Evolutionary conservation across 2,113 vertebrate species (phyloP).

Genomic region (Balaenoptera acutorostrata): DNA sequence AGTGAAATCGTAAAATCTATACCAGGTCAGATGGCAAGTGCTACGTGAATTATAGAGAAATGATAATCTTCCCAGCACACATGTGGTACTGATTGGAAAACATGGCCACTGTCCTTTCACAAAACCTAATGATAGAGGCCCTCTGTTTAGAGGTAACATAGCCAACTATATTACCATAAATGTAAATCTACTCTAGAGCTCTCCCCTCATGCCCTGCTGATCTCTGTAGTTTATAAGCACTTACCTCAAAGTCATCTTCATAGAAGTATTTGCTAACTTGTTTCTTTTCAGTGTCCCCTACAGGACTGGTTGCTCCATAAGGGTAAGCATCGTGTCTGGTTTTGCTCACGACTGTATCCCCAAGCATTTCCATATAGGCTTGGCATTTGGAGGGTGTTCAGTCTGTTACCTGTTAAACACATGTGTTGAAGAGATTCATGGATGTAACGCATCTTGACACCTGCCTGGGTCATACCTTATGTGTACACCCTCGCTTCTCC

Average conservation of each 20-base stretch:
- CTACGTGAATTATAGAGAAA: not conserved
- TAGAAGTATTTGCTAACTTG: not conserved
- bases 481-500: not conserved
- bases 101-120: not conserved
- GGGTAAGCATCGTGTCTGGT: not conserved
- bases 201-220: not conserved
- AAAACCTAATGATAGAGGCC: not conserved
- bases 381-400: not conserved
- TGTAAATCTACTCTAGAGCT: not conserved
- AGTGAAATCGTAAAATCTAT: not conserved
- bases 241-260: not conserved
- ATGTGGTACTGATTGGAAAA: not conserved
- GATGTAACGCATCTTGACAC: rapidly evolving
- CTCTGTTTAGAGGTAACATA: constrained; percentile 31
- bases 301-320: rapidly evolving
- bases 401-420: no score
- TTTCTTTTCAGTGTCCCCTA: not conserved
- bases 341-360: not conserved
- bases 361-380: not conserved
- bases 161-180: not conserved
- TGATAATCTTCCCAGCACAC: not conserved
- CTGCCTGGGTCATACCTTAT: not conserved
- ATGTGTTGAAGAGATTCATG: not conserved
- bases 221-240: not conserved
- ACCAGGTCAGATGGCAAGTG: not conserved